Evolutionary conservation across 2,888 invertebrate species (phyloP).

Genomic region (Harmothoe impar): DNA sequence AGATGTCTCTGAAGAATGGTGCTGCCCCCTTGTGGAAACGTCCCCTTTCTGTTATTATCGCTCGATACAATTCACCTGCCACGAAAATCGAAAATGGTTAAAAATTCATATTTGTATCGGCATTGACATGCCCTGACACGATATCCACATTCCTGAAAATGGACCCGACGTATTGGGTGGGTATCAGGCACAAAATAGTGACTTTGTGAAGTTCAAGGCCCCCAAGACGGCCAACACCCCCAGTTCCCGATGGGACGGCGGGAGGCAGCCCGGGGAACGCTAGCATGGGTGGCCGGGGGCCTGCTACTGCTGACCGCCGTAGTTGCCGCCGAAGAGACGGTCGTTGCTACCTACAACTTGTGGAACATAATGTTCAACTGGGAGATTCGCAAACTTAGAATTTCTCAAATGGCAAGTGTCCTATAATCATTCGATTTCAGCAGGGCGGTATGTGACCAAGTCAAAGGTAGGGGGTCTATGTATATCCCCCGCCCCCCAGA

Average conservation of each 20-base stretch:
- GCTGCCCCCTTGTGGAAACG: no score
- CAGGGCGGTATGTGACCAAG: background rate
- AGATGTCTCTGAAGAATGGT: no score
- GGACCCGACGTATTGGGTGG: no score
- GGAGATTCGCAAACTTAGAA: constrained; percentile 75
- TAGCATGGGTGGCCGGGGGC: background rate
- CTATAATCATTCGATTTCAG: background rate
- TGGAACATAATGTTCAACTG: constrained; percentile 81
- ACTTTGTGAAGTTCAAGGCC: background rate
- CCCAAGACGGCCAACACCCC: background rate
- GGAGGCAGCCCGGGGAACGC: background rate
- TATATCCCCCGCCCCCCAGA: no score
- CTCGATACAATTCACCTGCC: no score
- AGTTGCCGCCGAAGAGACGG: background rate
- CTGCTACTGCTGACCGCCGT: background rate
- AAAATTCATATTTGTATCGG: no score
- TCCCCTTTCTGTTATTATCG: no score
- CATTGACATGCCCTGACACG: no score
- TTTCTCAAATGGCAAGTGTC: constrained; percentile 74
- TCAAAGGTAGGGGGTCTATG: background rate
- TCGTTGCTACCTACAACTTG: constrained; percentile 56
- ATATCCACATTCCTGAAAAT: no score
- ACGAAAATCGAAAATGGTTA: no score
- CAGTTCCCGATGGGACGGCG: background rate
- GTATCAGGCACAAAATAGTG: no score